These are phyloP conservation scores for Heptranchias perlo DNA, from an alignment of 2,113 vertebrate species.

Conservation along the genomic window DNA sequence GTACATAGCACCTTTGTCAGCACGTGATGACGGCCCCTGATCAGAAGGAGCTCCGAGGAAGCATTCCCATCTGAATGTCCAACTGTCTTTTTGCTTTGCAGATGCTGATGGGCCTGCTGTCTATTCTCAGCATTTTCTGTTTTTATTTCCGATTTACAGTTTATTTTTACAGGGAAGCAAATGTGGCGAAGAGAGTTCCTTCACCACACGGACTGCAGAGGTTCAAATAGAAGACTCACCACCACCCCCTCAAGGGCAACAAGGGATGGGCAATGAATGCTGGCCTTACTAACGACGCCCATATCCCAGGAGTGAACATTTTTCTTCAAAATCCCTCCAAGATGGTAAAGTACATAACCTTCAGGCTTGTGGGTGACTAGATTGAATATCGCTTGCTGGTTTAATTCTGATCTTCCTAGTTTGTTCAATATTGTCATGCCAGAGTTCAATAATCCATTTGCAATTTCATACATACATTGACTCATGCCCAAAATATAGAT, in stretches of 20 bases:
- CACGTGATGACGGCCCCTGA: too few species aligned
- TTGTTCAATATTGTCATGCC: neutral
- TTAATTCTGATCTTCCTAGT: neutral
- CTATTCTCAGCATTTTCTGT: neutral
- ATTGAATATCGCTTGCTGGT: too few species aligned
- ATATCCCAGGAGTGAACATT: neutral
- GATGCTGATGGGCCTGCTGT: neutral
- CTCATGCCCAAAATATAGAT: neutral
- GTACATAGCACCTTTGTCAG: neutral
- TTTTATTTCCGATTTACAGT: neutral
- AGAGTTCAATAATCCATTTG: conserved; percentile 21
- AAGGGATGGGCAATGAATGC: neutral
- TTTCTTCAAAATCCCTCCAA: neutral
- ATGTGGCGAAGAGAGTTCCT: neutral
- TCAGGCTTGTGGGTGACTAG: neutral
- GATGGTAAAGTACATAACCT: neutral
- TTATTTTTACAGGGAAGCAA: neutral
- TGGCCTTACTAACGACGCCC: neutral
- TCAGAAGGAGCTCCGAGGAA: neutral
- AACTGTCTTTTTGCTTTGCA: neutral
- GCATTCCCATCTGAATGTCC: neutral
- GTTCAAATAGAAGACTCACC: neutral
- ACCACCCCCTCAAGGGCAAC: neutral
- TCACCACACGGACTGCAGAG: neutral
- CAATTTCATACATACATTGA: neutral